These are phyloP conservation scores for Stomatorhinus ivindoensis DNA, from an alignment of 2,113 vertebrate species.

Conservation along the genomic window DNA sequence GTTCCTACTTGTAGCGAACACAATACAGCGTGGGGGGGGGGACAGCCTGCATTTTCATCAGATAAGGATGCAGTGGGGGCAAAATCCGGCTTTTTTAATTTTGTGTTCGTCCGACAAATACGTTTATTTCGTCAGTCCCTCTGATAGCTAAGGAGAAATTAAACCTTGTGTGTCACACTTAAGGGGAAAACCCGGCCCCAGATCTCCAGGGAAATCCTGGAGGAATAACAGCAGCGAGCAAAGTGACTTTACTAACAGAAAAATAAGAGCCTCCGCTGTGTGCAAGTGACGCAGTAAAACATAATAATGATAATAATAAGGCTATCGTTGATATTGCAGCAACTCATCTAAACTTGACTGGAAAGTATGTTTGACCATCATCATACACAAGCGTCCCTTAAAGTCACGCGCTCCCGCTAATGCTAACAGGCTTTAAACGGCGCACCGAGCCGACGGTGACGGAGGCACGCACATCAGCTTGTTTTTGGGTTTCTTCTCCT, in stretches of 20 bases:
- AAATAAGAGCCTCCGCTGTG: not conserved
- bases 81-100: too few relatives aligned
- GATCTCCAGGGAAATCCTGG: not conserved
- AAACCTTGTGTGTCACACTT: too few relatives aligned
- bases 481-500: conserved; percentile 86
- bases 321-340: not conserved
- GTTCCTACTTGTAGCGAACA: too few relatives aligned
- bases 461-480: conserved; percentile 76
- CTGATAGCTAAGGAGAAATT: too few relatives aligned
- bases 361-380: not conserved
- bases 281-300: not conserved
- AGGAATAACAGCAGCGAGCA: not conserved
- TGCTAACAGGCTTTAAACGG: not conserved
- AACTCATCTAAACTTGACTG: not conserved
- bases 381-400: not conserved
- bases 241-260: not conserved
- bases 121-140: too few relatives aligned
- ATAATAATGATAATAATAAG: not conserved
- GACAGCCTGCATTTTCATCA: too few relatives aligned
- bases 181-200: too few relatives aligned
- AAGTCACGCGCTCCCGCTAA: not conserved
- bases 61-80: too few relatives aligned
- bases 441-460: not conserved
- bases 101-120: too few relatives aligned
- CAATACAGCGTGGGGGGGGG: too few relatives aligned